Base-by-base conservation (phyloP, 1,140 invertebrate species). In the Microplitis demolitor region DNA sequence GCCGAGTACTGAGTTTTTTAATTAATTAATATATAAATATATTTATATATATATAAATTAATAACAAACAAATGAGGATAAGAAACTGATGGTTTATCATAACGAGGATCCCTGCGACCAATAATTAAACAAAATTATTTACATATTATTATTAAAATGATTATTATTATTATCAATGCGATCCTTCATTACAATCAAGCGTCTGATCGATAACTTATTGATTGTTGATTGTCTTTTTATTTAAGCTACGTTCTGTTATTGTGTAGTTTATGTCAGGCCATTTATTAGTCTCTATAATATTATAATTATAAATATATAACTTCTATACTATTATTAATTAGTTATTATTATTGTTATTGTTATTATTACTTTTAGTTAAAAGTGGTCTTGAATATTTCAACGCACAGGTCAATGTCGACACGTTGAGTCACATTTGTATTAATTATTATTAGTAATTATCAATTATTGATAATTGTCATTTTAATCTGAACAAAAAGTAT, bases 71-170 rank as follows among this genome's bases (percentile, higher is more conserved):
- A 62, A 70, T 45, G 50, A 62, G 45, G 61, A 50, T 34, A 60
- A 53, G 50, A 70, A 61, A 14, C 50, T 37, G 53, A 64, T 33
- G 50, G 31, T 64, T 71, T 64, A 61, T 56, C 5, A 31, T 56
- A 61, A 71, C 60, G 69, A 71, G 69, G 58, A 61, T 62, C 61
- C 51, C 69, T 50, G 45, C 34, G 69, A 71, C 69, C 69, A 71
- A 63, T 16, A 50, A 9, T 45, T 45, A 45, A 45, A 45, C 39
- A 62, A 62, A 66, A 24, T 71, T 71, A 9, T 39, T 56, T 39
- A 35, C 51, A 64, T 69, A 60, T 71, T 70, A 71, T 45, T 45
- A 39, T 39, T 39, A 45, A 24, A 24, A 24, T 24, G 24, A 45
- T 45, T 45, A 45, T 11, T 45, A 45, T 45, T 45, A 45, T 45